Conservation (phyloP, 2,888 invertebrate genomes). For the Lamellibrachia satsuma region DNA sequence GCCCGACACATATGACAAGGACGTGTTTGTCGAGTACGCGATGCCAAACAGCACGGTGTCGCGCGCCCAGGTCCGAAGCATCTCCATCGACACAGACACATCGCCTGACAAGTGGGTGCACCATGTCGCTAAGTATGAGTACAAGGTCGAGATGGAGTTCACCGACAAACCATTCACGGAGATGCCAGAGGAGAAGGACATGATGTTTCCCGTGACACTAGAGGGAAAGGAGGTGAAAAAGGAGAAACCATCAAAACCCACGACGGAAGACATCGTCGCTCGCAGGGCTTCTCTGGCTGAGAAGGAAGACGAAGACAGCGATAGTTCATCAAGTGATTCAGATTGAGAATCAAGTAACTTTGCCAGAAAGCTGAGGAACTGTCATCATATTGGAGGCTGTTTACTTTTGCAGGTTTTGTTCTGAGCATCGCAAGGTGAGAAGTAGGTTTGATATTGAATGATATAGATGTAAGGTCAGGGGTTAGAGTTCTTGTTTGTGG, state of each 20-base stretch:
- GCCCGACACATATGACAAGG: conserved; percentile 89
- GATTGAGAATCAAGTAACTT: background rate
- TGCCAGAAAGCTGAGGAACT: background rate
- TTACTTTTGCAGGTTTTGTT: too few species aligned
- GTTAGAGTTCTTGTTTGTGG: background rate
- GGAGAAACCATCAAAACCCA: background rate
- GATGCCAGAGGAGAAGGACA: background rate
- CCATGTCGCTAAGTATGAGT: conserved; percentile 89
- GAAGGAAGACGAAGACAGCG: conserved; percentile 32
- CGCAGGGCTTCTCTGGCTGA: conserved; percentile 25
- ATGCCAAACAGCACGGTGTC: conserved; percentile 89
- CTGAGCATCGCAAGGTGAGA: background rate
- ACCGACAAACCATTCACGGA: conserved; percentile 33
- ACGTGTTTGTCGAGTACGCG: conserved; percentile 93
- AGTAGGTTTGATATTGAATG: background rate
- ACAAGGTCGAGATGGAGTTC: conserved; percentile 59
- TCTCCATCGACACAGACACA: conserved; percentile 65
- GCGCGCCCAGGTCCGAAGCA: conserved; percentile 92
- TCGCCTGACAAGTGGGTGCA: conserved; percentile 95
- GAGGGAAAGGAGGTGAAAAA: conserved; percentile 30
- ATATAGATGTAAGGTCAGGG: background rate
- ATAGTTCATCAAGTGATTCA: conserved; percentile 29
- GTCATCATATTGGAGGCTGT: background rate
- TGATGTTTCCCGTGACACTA: conserved; percentile 20
- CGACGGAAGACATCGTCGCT: conserved; percentile 22